Base-by-base conservation (phyloP, 2,888 invertebrate genomes). In the Tholera decimalis region DNA sequence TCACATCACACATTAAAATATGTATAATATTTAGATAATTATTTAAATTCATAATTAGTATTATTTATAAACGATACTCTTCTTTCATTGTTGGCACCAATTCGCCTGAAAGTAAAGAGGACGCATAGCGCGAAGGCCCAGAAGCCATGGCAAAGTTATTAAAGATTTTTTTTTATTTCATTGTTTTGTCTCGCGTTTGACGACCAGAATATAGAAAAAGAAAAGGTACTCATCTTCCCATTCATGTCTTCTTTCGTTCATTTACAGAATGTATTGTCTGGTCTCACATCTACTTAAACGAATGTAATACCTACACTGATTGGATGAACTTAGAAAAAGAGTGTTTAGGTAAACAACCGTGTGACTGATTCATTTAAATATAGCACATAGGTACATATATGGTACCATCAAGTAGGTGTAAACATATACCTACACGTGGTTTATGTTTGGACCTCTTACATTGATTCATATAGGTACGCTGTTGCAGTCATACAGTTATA, bases 321-420 rank as follows among this genome's bases (percentile, higher is more conserved):
- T 43, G 22, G 18, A 20, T 49, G 47, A 43, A 60, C 33, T 55
- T 55, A 18, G 15, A 11, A 30, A 66, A 58, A 58, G 35, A 37
- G 41, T 35, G n/a, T 11, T 24, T 22, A 43, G 35, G 28, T 49
- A 49, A 37, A 49, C 20, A 44, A 60, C 35, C n/a, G 15, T 22
- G 59, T 43, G 13, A 20, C 28, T 60, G 47, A 35, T 9, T 70
- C 35, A 43, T 41, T 69, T 20, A 18, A 13, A 33, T 41, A 43
- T 43, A 49, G 20, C 35, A 43, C 20, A 2, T 24, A 55, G 53
- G 6, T 18, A 30, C 37, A 28, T 20, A 46, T 33, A 20, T 24
- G 15, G 18, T 13, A 20, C 13, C 22, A 37, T 11, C 3, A 15
- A n/a, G 33, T 26, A 37, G 18, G 50, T 33, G 28, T 46, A 46